These are phyloP conservation scores for Syngnathus acus DNA, from an alignment of 2,797 vertebrate genomes.

Conservation along the genomic window DNA sequence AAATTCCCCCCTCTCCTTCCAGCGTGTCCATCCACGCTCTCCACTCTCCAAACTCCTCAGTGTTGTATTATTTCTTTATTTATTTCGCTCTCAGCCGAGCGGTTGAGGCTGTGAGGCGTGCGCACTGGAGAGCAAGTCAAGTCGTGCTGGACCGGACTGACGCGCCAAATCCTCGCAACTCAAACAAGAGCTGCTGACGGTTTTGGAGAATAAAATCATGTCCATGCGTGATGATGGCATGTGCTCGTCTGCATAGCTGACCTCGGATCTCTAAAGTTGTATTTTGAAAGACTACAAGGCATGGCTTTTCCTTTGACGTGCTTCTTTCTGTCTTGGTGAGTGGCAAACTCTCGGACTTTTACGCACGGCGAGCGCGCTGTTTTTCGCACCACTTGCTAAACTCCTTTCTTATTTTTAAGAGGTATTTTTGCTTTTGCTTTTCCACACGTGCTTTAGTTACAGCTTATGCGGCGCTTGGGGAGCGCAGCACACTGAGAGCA, in stretches of 20 bases:
- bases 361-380: conserved; percentile 34
- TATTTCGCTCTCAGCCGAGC: conserved; percentile 52
- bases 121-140: conserved; percentile 62
- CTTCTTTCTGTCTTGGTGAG: conserved; percentile 81
- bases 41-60: conserved; percentile 76
- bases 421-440: background rate
- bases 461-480: conserved; percentile 71
- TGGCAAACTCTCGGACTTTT: conserved; percentile 57
- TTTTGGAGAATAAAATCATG: conserved; percentile 29
- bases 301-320: conserved; percentile 80
- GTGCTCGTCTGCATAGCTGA: conserved; percentile 67
- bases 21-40: conserved; percentile 64
- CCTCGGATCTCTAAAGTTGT: conserved; percentile 51
- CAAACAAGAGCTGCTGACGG: conserved; percentile 35
- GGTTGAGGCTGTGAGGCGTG: conserved; percentile 68
- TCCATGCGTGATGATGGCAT: conserved; percentile 58
- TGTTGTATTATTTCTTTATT: conserved; percentile 31
- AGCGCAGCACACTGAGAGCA: conserved; percentile 60
- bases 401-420: background rate
- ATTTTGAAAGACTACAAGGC: conserved; percentile 43
- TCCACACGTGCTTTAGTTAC: conserved; percentile 44
- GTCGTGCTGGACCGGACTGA: conserved; percentile 66
- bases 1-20: conserved; percentile 42
- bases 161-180: conserved; percentile 49
- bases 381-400: background rate